These are phyloP conservation scores for Ligdia adustata DNA, from an alignment of 2,888 invertebrate species.

Conservation along the genomic window DNA sequence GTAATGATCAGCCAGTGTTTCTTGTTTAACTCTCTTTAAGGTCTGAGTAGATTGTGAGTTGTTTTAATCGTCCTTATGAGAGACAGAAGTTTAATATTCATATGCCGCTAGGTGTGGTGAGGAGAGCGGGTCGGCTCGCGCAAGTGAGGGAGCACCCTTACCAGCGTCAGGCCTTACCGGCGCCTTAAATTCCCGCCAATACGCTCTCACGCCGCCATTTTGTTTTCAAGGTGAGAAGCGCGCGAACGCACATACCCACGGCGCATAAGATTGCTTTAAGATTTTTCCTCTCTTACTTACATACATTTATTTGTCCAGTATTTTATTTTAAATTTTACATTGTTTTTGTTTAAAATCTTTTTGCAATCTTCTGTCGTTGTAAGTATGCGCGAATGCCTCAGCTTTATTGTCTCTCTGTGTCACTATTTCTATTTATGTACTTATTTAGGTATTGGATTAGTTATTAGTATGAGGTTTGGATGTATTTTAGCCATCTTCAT, in stretches of 20 bases:
- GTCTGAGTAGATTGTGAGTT: slow-evolving; percentile 46
- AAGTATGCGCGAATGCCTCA: slow-evolving; percentile 69
- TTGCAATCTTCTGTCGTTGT: slow-evolving; percentile 62
- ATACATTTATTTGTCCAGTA: not conserved
- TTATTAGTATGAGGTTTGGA: slow-evolving; percentile 63
- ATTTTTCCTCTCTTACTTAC: slow-evolving; percentile 3
- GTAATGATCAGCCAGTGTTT: slow-evolving; percentile 22
- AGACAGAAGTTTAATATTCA: slow-evolving; percentile 72
- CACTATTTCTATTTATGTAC: slow-evolving; percentile 74
- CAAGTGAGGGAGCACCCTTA: slow-evolving; percentile 98
- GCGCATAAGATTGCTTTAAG: slow-evolving; percentile 62
- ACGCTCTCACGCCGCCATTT: slow-evolving; percentile 81
- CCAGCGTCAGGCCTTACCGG: slow-evolving; percentile 92
- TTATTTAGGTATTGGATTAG: slow-evolving; percentile 73
- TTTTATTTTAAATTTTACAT: not conserved
- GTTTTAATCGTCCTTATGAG: slow-evolving; percentile 55
- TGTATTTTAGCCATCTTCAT: slow-evolving; percentile 65
- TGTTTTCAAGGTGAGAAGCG: slow-evolving; percentile 83
- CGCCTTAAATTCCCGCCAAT: slow-evolving; percentile 86
- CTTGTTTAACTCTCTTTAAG: slow-evolving; percentile 6
- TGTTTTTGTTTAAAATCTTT: slow-evolving; percentile 20
- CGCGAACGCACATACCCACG: slow-evolving; percentile 66
- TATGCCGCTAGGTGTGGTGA: slow-evolving; percentile 92
- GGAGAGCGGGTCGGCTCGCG: slow-evolving; percentile 92
- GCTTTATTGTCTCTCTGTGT: slow-evolving; percentile 80